These are phyloP conservation scores for Nemopilema nomurai DNA, from an alignment of 30 jellyfish, hydroid and myxozoan genomes.

Conservation along the genomic window DNA sequence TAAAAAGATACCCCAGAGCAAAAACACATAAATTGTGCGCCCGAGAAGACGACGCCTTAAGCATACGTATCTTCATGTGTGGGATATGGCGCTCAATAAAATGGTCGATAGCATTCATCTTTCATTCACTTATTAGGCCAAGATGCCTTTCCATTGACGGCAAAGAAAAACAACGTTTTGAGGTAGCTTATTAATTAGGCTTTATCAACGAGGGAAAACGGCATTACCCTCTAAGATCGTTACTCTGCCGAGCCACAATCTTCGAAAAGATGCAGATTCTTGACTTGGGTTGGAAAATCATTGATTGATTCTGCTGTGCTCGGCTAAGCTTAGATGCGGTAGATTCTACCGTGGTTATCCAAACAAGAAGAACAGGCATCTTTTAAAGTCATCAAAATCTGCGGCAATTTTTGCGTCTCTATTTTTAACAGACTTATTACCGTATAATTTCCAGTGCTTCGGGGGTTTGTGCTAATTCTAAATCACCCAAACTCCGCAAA, in stretches of 20 bases:
- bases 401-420: too few species aligned
- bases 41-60: too few species aligned
- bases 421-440: not conserved
- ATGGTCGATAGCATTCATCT: too few species aligned
- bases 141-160: not conserved
- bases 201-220: not conserved
- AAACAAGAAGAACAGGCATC: not conserved
- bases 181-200: not conserved
- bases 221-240: not conserved
- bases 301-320: not conserved
- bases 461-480: not conserved
- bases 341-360: not conserved
- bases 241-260: not conserved
- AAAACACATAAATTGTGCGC: too few species aligned
- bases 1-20: too few species aligned
- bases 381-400: too few species aligned
- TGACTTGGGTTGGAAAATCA: not conserved
- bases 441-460: not conserved
- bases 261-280: not conserved
- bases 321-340: not conserved
- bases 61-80: too few species aligned
- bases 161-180: not conserved
- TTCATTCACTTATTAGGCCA: not conserved
- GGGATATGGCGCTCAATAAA: too few species aligned
- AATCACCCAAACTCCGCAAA: not conserved